Percentiles rank a stretch among this genome's conserved stretches.
These are phyloP conservation scores for Salminus brasiliensis DNA, from an alignment of 2,113 vertebrate species.

Conservation along the genomic window DNA sequence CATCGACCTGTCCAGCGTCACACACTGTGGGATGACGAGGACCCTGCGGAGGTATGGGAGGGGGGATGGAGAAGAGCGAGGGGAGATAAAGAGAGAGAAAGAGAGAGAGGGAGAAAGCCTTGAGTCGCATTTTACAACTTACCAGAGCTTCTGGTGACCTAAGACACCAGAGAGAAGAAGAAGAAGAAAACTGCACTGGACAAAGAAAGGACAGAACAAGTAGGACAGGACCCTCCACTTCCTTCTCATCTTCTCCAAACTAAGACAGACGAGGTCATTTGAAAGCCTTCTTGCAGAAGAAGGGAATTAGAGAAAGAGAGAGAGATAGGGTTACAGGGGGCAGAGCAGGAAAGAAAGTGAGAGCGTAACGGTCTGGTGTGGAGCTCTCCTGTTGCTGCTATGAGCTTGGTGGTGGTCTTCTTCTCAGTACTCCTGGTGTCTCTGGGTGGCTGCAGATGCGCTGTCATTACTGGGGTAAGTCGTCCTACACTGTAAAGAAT, in stretches of 20 bases:
- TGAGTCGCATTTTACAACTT: slow-evolving; percentile 41
- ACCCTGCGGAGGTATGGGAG: slow-evolving; percentile 52
- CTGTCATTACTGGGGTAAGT: slow-evolving; percentile 83
- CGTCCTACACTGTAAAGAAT: too few species aligned
- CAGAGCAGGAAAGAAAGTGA: not conserved
- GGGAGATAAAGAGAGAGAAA: slow-evolving; percentile 66
- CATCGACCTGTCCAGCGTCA: slow-evolving; percentile 40
- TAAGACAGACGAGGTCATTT: slow-evolving; percentile 1
- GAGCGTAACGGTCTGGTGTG: not conserved
- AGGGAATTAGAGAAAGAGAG: not conserved
- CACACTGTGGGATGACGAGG: slow-evolving; percentile 58
- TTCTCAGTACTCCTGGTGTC: slow-evolving; percentile 73
- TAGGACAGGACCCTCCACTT: slow-evolving; percentile 29
- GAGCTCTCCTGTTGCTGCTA: slow-evolving; percentile 63
- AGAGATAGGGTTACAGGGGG: not conserved
- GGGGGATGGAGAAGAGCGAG: slow-evolving; percentile 51
- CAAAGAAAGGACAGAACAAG: slow-evolving; percentile 37
- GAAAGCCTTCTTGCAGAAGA: not conserved
- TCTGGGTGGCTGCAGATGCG: slow-evolving; percentile 71
- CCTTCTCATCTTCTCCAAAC: slow-evolving; percentile 32
- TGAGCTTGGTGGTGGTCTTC: slow-evolving; percentile 69
- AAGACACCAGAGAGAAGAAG: slow-evolving; percentile 34
- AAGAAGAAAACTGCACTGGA: too few species aligned
- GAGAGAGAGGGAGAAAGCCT: slow-evolving; percentile 66
- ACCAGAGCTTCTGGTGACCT: slow-evolving; percentile 17